Base-by-base conservation (phyloP, 1,140 invertebrate species). In the Centruroides vittatus region DNA sequence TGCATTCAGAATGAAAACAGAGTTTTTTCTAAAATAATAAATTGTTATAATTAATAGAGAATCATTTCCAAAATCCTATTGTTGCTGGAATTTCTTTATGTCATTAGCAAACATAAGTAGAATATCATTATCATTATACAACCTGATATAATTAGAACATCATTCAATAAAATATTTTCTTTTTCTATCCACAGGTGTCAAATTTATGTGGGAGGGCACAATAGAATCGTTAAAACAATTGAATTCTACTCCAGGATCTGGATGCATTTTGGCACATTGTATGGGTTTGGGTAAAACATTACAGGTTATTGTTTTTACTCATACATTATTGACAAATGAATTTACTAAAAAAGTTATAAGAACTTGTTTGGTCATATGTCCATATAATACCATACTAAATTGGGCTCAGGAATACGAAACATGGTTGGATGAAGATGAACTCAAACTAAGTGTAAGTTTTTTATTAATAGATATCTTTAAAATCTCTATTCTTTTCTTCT, bases 151-250 rank as follows among this genome's bases (percentile, higher is more conserved):
- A 23, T 23, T 23, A 23, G 23, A 23, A 23, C 2, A 23, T 23
- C 23, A 23, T 23, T 23, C 23, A 23, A 23, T 23, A 23, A 23
- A 23, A 23, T 2, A 23, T 23, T 41, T 41, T 41, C 41, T 83
- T 50, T 5, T 13, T 0, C 48, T 47, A 35, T 50, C 82, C 3
- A 78, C 84, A 71, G 93, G 93, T 65, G 85, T 98, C 1, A 88
- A 94, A 73, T 99, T 99, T 70, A 91, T 99, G 86, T 99, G 91
- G 88, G 85, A 98, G 70, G 86, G 86, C 48, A 90, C 89, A 68
- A 91, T 91, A 69, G 95, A 98, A 73, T 89, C 88, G 13, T 67
- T 96, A 0, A 83, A 90, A 66, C 79, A 83, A 48, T 76, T 85
- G 3, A 83, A 91, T 71, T 23, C 41, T 46, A 79, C 80, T 35